These are phyloP conservation scores for Lagorchestes hirsutus DNA, from an alignment of 2,797 vertebrate genomes.

Conservation along the genomic window DNA sequence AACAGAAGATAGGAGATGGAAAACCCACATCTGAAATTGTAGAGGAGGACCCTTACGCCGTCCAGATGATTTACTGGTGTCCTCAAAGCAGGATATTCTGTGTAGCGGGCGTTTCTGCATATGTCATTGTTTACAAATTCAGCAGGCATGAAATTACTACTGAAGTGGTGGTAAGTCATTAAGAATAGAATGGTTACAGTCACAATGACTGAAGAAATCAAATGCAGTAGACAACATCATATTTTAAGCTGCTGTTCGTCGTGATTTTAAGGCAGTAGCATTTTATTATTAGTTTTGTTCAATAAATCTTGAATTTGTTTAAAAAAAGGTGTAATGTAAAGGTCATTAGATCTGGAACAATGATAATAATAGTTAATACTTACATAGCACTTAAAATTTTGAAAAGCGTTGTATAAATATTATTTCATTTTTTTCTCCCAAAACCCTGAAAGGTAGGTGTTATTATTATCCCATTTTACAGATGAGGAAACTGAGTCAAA, in stretches of 20 bases:
- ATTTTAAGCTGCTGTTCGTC: slow-evolving; percentile 38
- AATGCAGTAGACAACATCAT: background rate
- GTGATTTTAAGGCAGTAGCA: slow-evolving; percentile 56
- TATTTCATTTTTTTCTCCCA: background rate
- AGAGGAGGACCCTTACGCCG: slow-evolving; percentile 96
- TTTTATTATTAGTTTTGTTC: slow-evolving; percentile 49
- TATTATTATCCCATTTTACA: background rate
- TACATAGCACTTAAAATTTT: background rate
- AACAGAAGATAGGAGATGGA: slow-evolving; percentile 91
- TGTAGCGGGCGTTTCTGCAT: slow-evolving; percentile 95
- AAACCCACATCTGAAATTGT: slow-evolving; percentile 91
- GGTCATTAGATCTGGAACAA: background rate
- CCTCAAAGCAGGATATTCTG: slow-evolving; percentile 97
- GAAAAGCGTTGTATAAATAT: background rate
- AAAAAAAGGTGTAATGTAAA: background rate
- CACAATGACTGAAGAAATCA: slow-evolving; percentile 29
- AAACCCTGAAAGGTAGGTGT: background rate
- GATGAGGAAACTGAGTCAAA: background rate
- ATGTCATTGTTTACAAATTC: slow-evolving; percentile 96
- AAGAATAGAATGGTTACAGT: slow-evolving; percentile 63
- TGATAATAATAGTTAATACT: background rate
- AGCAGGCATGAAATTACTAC: slow-evolving; percentile 95
- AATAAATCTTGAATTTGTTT: slow-evolving; percentile 56
- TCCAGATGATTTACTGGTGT: slow-evolving; percentile 98
- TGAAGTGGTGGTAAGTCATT: slow-evolving; percentile 94